A percentile compares a stretch with the other conserved stretches of the same genome.
Evolutionary conservation across 2,888 invertebrate genomes (phyloP).

Genomic region (Alcis repandata): DNA sequence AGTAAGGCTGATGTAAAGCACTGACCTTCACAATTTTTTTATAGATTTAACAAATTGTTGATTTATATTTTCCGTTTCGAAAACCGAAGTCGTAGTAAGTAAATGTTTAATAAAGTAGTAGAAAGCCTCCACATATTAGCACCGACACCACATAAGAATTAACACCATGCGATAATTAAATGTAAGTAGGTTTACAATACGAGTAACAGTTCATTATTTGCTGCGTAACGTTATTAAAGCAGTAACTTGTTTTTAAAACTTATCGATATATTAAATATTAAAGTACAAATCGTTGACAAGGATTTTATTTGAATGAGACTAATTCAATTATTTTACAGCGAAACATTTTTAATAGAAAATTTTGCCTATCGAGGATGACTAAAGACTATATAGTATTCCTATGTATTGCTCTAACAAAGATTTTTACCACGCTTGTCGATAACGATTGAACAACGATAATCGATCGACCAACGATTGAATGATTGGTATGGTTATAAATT

Average conservation of each 20-base stretch:
- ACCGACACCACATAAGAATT: slow-evolving; percentile 46
- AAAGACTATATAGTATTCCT: too few species aligned
- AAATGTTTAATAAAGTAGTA: slow-evolving; percentile 12
- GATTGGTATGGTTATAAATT: too few species aligned
- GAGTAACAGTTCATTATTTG: slow-evolving; percentile 1
- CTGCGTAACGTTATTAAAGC: slow-evolving; percentile 10
- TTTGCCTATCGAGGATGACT: too few species aligned
- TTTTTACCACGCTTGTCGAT: too few species aligned
- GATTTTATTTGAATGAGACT: not conserved
- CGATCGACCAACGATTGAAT: too few species aligned
- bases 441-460: too few species aligned
- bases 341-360: too few species aligned
- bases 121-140: slow-evolving; percentile 41
- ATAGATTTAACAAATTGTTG: slow-evolving; percentile 17
- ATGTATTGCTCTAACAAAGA: too few species aligned
- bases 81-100: not conserved
- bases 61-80: slow-evolving; percentile 10
- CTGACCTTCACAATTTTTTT: slow-evolving; percentile 38
- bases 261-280: not conserved
- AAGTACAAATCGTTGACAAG: not conserved
- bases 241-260: not conserved
- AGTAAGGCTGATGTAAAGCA: slow-evolving; percentile 38
- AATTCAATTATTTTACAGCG: too few species aligned
- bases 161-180: slow-evolving; percentile 43
- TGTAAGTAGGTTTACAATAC: not conserved